These are phyloP conservation scores for Xenopus petersii DNA, from an alignment of 2,797 vertebrate species.

Conservation along the genomic window DNA sequence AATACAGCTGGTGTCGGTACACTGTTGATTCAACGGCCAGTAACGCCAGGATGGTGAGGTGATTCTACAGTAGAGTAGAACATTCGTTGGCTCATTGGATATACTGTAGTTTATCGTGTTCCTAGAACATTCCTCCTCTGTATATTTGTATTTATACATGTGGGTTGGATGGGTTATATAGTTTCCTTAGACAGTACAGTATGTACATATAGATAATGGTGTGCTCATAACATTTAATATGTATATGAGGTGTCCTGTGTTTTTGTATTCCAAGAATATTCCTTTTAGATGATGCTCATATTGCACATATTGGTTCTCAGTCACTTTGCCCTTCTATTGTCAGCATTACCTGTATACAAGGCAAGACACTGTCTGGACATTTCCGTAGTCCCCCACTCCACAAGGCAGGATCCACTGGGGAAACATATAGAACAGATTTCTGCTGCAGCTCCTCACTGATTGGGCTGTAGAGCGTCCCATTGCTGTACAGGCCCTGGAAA, in stretches of 20 bases:
- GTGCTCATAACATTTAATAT: no score
- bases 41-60: constrained; percentile 66
- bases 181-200: no score
- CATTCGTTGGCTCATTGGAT: no score
- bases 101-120: no score
- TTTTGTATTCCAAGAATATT: no score
- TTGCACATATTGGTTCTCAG: neutral
- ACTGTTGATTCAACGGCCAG: constrained; percentile 64
- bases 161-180: no score
- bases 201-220: no score
- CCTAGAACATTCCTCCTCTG: no score
- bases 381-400: constrained; percentile 67
- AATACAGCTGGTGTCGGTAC: constrained; percentile 65
- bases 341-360: constrained; percentile 62
- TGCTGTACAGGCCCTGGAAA: constrained; percentile 11
- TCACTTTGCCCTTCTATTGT: neutral
- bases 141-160: no score
- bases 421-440: constrained; percentile 56
- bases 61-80: constrained; percentile 57
- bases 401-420: constrained; percentile 60
- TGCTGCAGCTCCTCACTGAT: constrained; percentile 1
- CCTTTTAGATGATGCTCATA: no score
- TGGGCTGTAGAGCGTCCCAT: neutral
- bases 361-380: constrained; percentile 61
- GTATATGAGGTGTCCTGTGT: no score